Percentiles rank a stretch among this genome's conserved stretches.
These are phyloP conservation scores for Thumatha senex DNA, from an alignment of 2,888 invertebrate species.

Conservation along the genomic window DNA sequence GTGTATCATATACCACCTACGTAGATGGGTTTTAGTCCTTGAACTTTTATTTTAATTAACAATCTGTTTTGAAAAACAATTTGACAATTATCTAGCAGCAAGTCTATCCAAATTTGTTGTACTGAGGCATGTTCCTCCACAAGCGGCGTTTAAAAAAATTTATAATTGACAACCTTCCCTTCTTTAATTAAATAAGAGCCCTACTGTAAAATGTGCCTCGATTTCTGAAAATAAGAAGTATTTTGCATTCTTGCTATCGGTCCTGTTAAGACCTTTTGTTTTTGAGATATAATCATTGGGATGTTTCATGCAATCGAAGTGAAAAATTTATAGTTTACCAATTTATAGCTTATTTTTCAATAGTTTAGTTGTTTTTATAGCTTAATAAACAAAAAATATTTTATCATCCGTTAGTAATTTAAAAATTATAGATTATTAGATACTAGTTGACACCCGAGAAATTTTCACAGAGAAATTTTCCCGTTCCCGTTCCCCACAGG, in stretches of 20 bases:
- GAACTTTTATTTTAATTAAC: conserved; percentile 63
- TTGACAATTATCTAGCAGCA: conserved; percentile 51
- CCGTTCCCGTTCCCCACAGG: too few species aligned
- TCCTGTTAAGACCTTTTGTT: conserved; percentile 43
- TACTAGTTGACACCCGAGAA: too few species aligned
- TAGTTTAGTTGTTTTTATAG: background rate
- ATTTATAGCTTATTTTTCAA: background rate
- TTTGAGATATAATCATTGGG: conserved; percentile 22
- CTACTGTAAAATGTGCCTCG: conserved; percentile 61
- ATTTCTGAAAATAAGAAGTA: conserved; percentile 39
- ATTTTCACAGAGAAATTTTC: too few species aligned
- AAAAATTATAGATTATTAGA: too few species aligned
- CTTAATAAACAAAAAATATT: background rate
- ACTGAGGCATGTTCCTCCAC: conserved; percentile 51
- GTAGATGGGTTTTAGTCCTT: too few species aligned
- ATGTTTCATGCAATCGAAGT: conserved; percentile 38
- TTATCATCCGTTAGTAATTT: too few species aligned
- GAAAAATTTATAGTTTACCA: background rate
- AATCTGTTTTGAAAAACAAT: conserved; percentile 31
- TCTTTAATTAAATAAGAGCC: conserved; percentile 69
- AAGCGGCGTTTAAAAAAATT: conserved; percentile 75
- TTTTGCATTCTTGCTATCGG: conserved; percentile 29
- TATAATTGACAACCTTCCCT: conserved; percentile 75
- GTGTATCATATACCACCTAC: too few species aligned
- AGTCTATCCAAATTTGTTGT: conserved; percentile 71